phyloP scores from a whole-genome alignment of 2,888 invertebrate genomes.

The Ornithoptera priamus region DNA sequence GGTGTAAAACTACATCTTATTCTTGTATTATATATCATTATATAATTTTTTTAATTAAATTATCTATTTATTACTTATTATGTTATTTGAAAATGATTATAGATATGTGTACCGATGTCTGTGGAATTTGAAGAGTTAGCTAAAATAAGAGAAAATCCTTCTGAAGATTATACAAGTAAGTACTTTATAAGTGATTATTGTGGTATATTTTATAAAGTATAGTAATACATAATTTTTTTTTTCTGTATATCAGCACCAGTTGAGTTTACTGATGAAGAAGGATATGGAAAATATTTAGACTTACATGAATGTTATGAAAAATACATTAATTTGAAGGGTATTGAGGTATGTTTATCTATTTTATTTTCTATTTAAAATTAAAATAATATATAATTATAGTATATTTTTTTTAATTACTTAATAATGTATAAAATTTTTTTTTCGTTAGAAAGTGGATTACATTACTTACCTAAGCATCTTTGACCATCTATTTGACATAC shows the following conservation, averaged over 20 bases:
- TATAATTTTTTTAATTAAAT: too few species aligned
- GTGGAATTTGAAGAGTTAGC: constrained; percentile 97
- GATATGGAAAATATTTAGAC: constrained; percentile 98
- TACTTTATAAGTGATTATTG: constrained; percentile 30
- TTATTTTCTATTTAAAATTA: background rate
- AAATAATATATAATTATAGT: background rate
- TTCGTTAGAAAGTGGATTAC: constrained; percentile 91
- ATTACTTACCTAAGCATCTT: constrained; percentile 95
- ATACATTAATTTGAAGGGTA: constrained; percentile 97
- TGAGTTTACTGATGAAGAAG: constrained; percentile 99
- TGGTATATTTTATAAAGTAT: too few species aligned
- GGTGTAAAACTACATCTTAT: too few species aligned
- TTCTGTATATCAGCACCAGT: constrained; percentile 82
- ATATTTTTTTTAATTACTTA: background rate
- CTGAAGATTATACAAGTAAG: constrained; percentile 88
- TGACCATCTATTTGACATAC: constrained; percentile 97
- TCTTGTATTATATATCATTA: too few species aligned
- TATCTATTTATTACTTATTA: too few species aligned
- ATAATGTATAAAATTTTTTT: background rate
- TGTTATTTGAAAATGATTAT: background rate
- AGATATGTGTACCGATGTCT: constrained; percentile 97
- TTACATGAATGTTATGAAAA: constrained; percentile 97
- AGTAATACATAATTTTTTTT: background rate
- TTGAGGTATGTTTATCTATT: constrained; percentile 83
- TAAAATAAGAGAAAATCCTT: constrained; percentile 93